These are phyloP conservation scores for Peromyscus maniculatus DNA, from an alignment of 2,113 vertebrate genomes.

Conservation along the genomic window DNA sequence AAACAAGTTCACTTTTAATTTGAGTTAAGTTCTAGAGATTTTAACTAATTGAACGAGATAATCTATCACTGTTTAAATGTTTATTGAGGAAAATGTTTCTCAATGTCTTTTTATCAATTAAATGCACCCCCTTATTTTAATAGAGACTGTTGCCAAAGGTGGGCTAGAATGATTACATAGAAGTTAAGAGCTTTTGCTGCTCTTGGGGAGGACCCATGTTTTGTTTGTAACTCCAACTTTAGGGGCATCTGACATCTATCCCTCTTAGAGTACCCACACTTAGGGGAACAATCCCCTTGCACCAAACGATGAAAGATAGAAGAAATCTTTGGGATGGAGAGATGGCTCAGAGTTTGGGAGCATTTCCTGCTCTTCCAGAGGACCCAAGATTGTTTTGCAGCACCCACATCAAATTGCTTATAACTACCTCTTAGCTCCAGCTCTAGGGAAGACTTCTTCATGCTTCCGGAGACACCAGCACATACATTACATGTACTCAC, in stretches of 20 bases:
- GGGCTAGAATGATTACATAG: not conserved
- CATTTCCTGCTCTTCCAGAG: not conserved
- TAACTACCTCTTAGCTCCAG: not conserved
- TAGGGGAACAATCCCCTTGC: not conserved
- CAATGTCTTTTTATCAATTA: slow-evolving; percentile 47
- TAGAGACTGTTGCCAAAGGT: not conserved
- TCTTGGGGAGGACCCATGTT: not conserved
- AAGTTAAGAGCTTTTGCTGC: not conserved
- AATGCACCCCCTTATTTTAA: not conserved
- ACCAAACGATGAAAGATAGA: not conserved
- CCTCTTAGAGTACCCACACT: not conserved
- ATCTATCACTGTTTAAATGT: not conserved
- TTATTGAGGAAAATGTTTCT: slow-evolving; percentile 40
- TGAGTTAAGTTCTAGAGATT: not conserved
- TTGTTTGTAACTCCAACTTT: not conserved
- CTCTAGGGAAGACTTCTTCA: not conserved
- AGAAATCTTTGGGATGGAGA: not conserved
- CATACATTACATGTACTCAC: not conserved
- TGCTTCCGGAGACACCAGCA: not conserved
- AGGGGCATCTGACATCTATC: not conserved
- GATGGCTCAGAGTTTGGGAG: not conserved
- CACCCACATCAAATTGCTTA: not conserved
- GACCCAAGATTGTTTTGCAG: not conserved
- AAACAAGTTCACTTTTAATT: not conserved
- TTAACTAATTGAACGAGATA: slow-evolving; percentile 16